Conservation (phyloP, 2,888 invertebrate genomes). For the Boloria selene region DNA sequence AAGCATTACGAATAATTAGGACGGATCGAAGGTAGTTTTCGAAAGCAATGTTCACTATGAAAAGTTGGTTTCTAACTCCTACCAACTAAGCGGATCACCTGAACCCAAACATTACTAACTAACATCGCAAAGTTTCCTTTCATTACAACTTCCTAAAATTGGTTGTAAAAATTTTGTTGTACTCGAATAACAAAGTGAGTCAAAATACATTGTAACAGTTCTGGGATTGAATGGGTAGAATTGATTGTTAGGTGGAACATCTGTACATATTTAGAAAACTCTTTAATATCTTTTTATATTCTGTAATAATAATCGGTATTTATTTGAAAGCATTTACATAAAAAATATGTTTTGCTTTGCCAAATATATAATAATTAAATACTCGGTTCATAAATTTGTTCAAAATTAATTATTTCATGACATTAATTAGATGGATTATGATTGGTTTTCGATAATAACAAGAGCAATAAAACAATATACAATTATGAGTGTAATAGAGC, state of each 20-base stretch:
- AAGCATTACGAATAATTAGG: slow-evolving; percentile 24
- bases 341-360: slow-evolving; percentile 19
- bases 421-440: slow-evolving; percentile 20
- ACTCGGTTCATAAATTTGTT: slow-evolving; percentile 21
- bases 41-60: slow-evolving; percentile 22
- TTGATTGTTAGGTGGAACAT: no score
- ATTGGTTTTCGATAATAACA: slow-evolving; percentile 18
- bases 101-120: slow-evolving; percentile 31
- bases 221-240: no score
- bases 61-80: slow-evolving; percentile 25
- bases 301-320: not conserved
- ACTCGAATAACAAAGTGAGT: not conserved
- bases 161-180: not conserved
- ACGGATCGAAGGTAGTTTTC: slow-evolving; percentile 26
- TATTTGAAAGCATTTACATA: slow-evolving; percentile 12
- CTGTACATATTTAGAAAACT: no score
- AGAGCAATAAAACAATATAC: slow-evolving; percentile 6
- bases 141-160: slow-evolving; percentile 30
- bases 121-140: slow-evolving; percentile 33
- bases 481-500: not conserved
- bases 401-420: slow-evolving; percentile 18
- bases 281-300: no score
- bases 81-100: slow-evolving; percentile 28
- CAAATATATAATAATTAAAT: slow-evolving; percentile 23
- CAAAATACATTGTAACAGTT: not conserved